Base-by-base conservation (phyloP, 2,797 vertebrate genomes). In the Scolopax bukidnonensis region DNA sequence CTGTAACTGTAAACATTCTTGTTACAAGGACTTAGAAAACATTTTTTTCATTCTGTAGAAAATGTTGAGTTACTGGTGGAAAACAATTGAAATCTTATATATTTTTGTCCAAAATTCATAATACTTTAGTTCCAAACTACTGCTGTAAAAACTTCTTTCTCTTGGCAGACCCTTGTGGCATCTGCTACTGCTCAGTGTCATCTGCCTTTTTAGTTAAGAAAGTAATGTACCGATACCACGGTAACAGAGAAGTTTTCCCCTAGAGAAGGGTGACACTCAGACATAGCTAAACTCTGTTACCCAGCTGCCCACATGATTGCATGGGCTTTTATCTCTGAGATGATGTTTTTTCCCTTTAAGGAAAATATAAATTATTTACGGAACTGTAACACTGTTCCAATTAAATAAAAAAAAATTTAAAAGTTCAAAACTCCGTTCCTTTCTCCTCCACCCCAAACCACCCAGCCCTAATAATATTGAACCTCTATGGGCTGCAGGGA, bases 391-490 rank as follows among this genome's bases (percentile, higher is more conserved):
- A 24, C 9, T 10, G 6, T 50, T 50, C 47, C 7, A 43, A 11
- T 36, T 36, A 6, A 12, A 77, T 38, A 15, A 38, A 18, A 47
- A 40, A 12, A 6, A 10, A 33, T 36, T 36, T 36, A 36, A 48
- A 50, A 27, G 25, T 16, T 14, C 50, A 27, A 51, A 51, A 16
- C 25, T 27, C 25, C 25, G 6, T 28, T 51, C 16, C 5, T 25
- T 19, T 10, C 11, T 10, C 19, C 50, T 4, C 10, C 1, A 2
- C 5, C 15, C 8, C 28, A 10, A 30, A 43, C 5, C 1, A 68
- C 16, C 13, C 7, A 73, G 14, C 5, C 32, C 6, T 51, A 30
- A 68, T 21, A 5, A 20, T 51, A 57, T 82, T 76, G 12, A 82
- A 36, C 11, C 4, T 63, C 6, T 24, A 8, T 27, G 8, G 4